phyloP scores from a whole-genome alignment of 2,113 vertebrate genomes.

The Scomber colias region DNA sequence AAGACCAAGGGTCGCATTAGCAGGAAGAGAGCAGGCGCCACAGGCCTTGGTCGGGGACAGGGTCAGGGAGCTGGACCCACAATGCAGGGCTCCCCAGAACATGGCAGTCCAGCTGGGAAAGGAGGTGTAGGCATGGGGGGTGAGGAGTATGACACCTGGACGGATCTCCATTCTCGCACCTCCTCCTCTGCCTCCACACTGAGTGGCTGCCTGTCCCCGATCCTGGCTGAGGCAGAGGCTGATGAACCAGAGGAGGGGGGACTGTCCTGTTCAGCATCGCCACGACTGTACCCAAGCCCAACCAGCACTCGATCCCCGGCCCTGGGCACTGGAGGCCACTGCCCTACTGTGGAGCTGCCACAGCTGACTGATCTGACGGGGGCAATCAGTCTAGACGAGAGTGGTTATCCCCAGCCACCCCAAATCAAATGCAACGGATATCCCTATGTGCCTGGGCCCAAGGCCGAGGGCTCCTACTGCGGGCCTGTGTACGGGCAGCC shows the following conservation, averaged over 20 bases:
- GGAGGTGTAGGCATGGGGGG: conserved; percentile 85
- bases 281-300: conserved; percentile 93
- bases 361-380: conserved; percentile 92
- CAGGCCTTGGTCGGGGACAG: conserved; percentile 84
- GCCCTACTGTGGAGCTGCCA: conserved; percentile 91
- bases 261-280: conserved; percentile 89
- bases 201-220: conserved; percentile 90
- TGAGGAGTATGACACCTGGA: conserved; percentile 95
- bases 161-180: conserved; percentile 91
- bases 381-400: conserved; percentile 91
- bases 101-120: conserved; percentile 84
- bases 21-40: conserved; percentile 89
- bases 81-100: conserved; percentile 87
- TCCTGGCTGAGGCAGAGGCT: conserved; percentile 89
- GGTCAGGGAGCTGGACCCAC: conserved; percentile 79
- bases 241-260: conserved; percentile 91
- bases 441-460: conserved; percentile 86
- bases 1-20: conserved; percentile 94
- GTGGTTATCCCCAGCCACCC: conserved; percentile 74
- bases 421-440: conserved; percentile 84
- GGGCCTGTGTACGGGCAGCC: conserved; percentile 90
- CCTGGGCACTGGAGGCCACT: conserved; percentile 87
- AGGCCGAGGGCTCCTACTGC: conserved; percentile 88
- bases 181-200: conserved; percentile 88
- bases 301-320: conserved; percentile 93